Evolutionary conservation across 1,140 invertebrate species (phyloP).

Genomic region (Yoshiicerus persimilis): DNA sequence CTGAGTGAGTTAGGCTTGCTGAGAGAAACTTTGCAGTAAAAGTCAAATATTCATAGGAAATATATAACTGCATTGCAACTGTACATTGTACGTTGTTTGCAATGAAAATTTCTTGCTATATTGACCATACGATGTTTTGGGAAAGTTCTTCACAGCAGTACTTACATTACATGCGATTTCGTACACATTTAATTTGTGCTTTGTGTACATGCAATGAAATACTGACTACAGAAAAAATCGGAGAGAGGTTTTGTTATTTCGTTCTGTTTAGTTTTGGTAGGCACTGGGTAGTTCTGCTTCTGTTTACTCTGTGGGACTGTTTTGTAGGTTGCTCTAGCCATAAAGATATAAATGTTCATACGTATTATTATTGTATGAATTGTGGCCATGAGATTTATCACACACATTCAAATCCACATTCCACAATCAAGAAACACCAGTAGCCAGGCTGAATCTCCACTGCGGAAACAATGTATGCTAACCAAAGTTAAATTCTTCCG

Average conservation of each 20-base stretch:
- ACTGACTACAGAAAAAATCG: background rate
- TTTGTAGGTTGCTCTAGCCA: background rate
- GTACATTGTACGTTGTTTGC: background rate
- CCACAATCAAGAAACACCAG: background rate
- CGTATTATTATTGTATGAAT: background rate
- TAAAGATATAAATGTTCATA: background rate
- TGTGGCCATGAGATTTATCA: background rate
- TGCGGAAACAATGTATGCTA: background rate
- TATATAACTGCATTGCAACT: background rate
- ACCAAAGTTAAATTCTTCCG: background rate
- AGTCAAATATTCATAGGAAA: background rate
- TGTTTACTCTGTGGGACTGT: background rate
- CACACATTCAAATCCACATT: background rate
- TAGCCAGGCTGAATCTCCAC: background rate
- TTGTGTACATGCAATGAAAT: background rate
- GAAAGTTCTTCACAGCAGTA: background rate
- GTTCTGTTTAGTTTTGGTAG: background rate
- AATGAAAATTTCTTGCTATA: background rate
- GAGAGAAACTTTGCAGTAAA: background rate
- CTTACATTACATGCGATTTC: background rate
- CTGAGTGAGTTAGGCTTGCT: background rate
- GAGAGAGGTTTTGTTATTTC: background rate
- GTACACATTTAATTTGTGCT: background rate
- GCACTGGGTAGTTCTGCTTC: background rate
- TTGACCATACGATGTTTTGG: background rate